phyloP scores from a whole-genome alignment of 1,140 invertebrate species.

The Bombus picipes region DNA sequence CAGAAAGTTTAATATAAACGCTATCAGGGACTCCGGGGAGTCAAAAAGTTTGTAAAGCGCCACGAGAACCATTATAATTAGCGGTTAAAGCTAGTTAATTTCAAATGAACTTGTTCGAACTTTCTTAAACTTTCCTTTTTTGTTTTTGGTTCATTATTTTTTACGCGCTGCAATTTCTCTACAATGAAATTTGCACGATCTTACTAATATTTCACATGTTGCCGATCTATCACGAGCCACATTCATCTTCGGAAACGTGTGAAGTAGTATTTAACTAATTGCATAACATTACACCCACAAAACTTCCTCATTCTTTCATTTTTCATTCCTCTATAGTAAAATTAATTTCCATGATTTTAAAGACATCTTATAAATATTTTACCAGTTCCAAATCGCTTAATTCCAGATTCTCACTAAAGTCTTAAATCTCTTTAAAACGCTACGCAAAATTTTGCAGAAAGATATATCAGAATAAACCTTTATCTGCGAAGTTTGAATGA shows the following conservation, averaged over 20 bases:
- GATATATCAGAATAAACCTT: too few species aligned
- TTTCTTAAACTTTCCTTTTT: slow-evolving; percentile 23
- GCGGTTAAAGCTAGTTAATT: slow-evolving; percentile 39
- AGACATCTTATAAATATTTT: too few species aligned
- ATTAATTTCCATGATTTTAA: too few species aligned
- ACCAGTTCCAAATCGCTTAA: too few species aligned
- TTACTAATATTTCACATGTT: slow-evolving; percentile 1
- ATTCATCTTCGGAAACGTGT: background rate
- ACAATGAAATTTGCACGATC: background rate
- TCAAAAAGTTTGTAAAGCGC: slow-evolving; percentile 21
- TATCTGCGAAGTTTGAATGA: too few species aligned
- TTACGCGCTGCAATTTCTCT: background rate
- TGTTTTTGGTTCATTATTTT: background rate
- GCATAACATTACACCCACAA: too few species aligned
- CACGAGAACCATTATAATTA: slow-evolving; percentile 34
- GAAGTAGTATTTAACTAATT: too few species aligned
- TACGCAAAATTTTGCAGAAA: background rate
- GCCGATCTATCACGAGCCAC: background rate
- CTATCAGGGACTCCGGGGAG: slow-evolving; percentile 22
- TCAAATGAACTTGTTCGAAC: slow-evolving; percentile 36
- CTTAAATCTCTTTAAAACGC: background rate
- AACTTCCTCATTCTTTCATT: too few species aligned
- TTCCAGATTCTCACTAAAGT: too few species aligned
- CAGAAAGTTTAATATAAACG: slow-evolving; percentile 21
- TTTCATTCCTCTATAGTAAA: too few species aligned